A percentile compares a stretch with the other conserved stretches of the same genome.
These are phyloP conservation scores for Drosophila biarmipes DNA, from an alignment of 1,140 invertebrate genomes.

Conservation along the genomic window DNA sequence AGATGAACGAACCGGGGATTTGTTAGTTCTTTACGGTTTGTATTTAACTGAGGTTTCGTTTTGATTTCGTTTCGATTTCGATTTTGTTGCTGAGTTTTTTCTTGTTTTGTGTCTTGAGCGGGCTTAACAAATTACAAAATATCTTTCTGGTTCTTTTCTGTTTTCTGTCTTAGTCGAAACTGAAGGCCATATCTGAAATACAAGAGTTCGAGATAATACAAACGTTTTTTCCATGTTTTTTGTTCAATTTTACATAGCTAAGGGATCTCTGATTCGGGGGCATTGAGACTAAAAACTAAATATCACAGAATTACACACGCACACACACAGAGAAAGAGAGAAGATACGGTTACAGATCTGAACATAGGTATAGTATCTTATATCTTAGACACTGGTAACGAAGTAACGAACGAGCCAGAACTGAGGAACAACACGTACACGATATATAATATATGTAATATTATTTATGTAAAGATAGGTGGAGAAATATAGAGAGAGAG, in stretches of 20 bases:
- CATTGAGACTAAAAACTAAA: constrained; percentile 37
- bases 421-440: constrained; percentile 76
- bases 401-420: constrained; percentile 78
- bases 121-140: constrained; percentile 72
- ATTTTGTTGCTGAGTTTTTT: constrained; percentile 53
- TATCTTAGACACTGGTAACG: constrained; percentile 50
- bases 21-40: constrained; percentile 30
- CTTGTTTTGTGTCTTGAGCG: constrained; percentile 50
- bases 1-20: constrained; percentile 33
- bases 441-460: constrained; percentile 56
- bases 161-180: constrained; percentile 79
- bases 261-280: constrained; percentile 18
- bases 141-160: constrained; percentile 44
- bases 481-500: constrained; percentile 36
- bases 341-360: constrained; percentile 37
- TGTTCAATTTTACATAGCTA: constrained; percentile 21
- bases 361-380: constrained; percentile 25
- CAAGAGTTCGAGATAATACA: constrained; percentile 80
- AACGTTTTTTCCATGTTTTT: constrained; percentile 46
- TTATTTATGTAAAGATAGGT: constrained; percentile 48
- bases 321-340: constrained; percentile 55
- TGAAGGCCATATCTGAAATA: constrained; percentile 85
- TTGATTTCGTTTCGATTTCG: constrained; percentile 61
- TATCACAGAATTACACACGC: constrained; percentile 44
- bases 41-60: constrained; percentile 58